Evolutionary conservation across 2,888 invertebrate genomes (phyloP).

Genomic region (Drosophila putrida): DNA sequence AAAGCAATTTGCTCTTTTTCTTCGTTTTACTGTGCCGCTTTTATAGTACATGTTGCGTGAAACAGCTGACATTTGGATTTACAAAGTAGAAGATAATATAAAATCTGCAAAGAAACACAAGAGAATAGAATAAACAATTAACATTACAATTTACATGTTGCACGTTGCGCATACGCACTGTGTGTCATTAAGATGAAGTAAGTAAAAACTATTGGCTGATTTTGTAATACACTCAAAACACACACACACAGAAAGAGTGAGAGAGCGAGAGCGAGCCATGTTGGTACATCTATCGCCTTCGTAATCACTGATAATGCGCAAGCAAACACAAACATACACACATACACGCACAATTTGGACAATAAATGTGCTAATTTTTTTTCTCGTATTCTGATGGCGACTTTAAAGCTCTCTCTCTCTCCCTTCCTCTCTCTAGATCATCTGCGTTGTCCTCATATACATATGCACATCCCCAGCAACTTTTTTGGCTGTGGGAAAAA

Average conservation of each 20-base stretch:
- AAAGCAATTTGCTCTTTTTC: constrained; percentile 70
- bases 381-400: constrained; percentile 29
- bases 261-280: constrained; percentile 6
- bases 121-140: constrained; percentile 4
- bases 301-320: constrained; percentile 64
- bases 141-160: constrained; percentile 39
- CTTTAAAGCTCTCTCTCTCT: constrained; percentile 18
- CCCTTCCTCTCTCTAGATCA: constrained; percentile 1
- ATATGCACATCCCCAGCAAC: constrained; percentile 18
- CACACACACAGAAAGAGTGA: not conserved
- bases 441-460: constrained; percentile 1
- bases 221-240: constrained; percentile 30
- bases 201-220: constrained; percentile 12
- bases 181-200: constrained; percentile 3
- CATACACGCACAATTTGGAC: constrained; percentile 49
- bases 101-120: constrained; percentile 42
- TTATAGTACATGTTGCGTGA: constrained; percentile 72
- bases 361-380: constrained; percentile 72
- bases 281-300: constrained; percentile 43
- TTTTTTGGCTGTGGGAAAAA: constrained; percentile 14
- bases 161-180: constrained; percentile 72
- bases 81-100: constrained; percentile 22
- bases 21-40: constrained; percentile 68
- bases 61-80: constrained; percentile 71
- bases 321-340: constrained; percentile 38